A percentile compares a stretch with the other conserved stretches of the same genome.
These are phyloP conservation scores for Cochlearius cochlearius DNA, from an alignment of 2,113 vertebrate genomes.

Conservation along the genomic window DNA sequence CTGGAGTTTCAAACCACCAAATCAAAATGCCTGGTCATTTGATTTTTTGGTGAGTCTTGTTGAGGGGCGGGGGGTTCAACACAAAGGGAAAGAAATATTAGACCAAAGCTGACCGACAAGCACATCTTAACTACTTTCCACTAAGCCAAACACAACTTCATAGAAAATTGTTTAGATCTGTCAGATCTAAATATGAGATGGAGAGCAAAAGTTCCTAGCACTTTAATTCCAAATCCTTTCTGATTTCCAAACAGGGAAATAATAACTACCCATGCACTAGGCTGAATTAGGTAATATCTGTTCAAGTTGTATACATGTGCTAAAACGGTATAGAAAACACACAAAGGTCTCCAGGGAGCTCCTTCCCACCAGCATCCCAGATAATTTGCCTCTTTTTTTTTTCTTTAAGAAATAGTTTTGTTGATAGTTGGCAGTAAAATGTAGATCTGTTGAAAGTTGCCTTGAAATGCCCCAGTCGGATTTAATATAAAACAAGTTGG, in stretches of 20 bases:
- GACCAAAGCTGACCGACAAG: background rate
- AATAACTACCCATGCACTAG: background rate
- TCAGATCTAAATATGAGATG: background rate
- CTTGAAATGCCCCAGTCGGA: background rate
- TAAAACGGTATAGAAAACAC: background rate
- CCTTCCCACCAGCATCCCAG: background rate
- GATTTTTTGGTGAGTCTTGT: background rate
- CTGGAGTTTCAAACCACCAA: background rate
- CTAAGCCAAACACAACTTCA: background rate
- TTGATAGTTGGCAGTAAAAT: background rate
- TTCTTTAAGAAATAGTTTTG: background rate
- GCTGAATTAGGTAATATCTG: background rate
- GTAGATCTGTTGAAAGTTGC: background rate
- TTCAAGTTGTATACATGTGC: background rate
- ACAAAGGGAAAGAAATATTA: background rate
- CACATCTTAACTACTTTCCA: background rate
- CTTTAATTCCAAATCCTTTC: background rate
- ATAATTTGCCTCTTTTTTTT: background rate
- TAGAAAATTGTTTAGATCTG: background rate
- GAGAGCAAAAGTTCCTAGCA: background rate
- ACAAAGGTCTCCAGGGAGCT: background rate
- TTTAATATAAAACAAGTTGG: background rate
- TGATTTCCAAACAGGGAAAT: background rate
- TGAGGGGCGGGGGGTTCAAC: no score
- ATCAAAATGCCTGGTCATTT: background rate